These are phyloP conservation scores for Orius insidiosus DNA, from an alignment of 1,140 invertebrate genomes.

Conservation along the genomic window DNA sequence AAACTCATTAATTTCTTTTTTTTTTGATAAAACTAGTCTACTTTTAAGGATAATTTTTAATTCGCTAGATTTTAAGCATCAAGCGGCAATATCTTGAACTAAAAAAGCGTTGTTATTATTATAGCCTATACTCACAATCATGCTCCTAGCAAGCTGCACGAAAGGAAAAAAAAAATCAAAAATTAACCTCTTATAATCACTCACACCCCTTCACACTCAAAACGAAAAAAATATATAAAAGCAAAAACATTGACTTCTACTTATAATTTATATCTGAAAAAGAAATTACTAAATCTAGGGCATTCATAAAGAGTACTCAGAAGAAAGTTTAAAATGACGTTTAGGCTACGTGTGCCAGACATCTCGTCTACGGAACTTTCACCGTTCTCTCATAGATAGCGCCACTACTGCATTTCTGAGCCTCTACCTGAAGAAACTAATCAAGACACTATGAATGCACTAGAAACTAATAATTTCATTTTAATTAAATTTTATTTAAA, in stretches of 20 bases:
- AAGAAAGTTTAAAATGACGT: too few relatives aligned
- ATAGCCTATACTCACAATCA: constrained; percentile 49
- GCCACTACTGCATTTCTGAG: background rate
- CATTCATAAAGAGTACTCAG: background rate
- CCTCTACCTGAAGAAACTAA: background rate
- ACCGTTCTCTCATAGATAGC: too few relatives aligned
- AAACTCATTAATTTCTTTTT: background rate
- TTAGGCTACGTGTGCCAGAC: too few relatives aligned
- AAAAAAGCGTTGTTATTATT: background rate
- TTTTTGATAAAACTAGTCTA: background rate
- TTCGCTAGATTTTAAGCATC: background rate
- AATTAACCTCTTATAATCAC: background rate
- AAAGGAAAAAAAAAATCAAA: constrained; percentile 21
- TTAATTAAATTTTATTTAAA: background rate
- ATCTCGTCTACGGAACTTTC: too few relatives aligned
- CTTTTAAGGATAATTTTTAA: background rate
- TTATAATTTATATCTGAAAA: background rate
- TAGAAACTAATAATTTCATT: background rate
- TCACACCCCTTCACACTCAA: background rate
- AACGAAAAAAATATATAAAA: constrained; percentile 2
- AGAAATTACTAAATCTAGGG: too few relatives aligned
- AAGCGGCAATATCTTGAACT: constrained; percentile 1
- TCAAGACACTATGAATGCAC: constrained; percentile 1
- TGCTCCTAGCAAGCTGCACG: constrained; percentile 60
- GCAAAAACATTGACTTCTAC: constrained; percentile 2